phyloP scores from a whole-genome alignment of 2,113 vertebrate genomes.

The Dromiciops gliroides region DNA sequence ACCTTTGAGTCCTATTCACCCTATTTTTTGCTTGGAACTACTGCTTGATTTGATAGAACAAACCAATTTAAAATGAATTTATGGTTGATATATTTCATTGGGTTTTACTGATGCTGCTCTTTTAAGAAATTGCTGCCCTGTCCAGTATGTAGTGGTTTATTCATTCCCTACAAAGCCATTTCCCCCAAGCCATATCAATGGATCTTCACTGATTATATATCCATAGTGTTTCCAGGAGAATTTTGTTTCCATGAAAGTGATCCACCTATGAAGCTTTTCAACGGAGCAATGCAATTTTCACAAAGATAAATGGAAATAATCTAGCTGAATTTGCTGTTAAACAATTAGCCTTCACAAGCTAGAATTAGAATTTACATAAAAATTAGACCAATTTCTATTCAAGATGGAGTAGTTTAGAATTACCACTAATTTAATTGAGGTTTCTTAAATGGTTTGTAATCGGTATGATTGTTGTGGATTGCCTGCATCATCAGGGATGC shows the following conservation, averaged over 20 bases:
- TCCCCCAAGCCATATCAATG: background rate
- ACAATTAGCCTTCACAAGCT: conserved; percentile 76
- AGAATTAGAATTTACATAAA: conserved; percentile 80
- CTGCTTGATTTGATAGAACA: background rate
- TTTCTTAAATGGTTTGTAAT: conserved; percentile 75
- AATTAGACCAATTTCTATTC: conserved; percentile 78
- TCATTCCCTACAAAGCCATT: background rate
- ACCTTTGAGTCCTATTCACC: background rate
- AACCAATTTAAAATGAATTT: background rate
- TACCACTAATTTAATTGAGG: conserved; percentile 79
- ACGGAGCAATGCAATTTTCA: conserved; percentile 63
- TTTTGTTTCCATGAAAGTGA: background rate
- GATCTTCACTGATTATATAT: background rate
- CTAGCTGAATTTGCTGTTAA: conserved; percentile 73
- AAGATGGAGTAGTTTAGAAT: conserved; percentile 72
- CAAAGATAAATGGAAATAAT: conserved; percentile 78
- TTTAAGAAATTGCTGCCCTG: background rate
- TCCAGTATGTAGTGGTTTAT: background rate
- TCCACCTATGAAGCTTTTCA: conserved; percentile 36
- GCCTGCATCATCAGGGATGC: conserved; percentile 55
- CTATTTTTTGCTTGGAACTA: background rate
- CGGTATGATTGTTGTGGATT: conserved; percentile 72
- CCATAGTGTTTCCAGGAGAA: background rate
- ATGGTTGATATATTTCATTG: background rate
- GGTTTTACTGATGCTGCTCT: background rate